Conservation (phyloP, 1,140 invertebrate species). For the Drosophila littoralis region DNA sequence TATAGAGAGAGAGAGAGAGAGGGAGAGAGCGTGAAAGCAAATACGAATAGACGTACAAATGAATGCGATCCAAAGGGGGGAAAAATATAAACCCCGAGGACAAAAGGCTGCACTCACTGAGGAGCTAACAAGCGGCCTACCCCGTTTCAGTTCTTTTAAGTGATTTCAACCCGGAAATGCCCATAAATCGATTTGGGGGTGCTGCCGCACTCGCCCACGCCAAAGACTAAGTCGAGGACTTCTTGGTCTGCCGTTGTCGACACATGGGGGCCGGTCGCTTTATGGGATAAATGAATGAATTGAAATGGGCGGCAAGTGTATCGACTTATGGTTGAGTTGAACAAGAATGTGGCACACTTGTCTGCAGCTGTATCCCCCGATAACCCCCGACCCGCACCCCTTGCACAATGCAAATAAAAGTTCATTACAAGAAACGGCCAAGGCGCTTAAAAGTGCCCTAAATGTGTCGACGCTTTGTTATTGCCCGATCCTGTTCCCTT, state of each 20-base stretch:
- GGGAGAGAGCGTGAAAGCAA: slow-evolving; percentile 6
- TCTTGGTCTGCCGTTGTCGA: slow-evolving; percentile 8
- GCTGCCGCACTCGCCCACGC: slow-evolving; percentile 3
- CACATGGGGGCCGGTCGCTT: slow-evolving; percentile 42
- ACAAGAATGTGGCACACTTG: slow-evolving; percentile 58
- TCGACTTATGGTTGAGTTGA: slow-evolving; percentile 68
- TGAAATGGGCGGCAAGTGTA: slow-evolving; percentile 79
- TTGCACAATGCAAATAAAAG: slow-evolving; percentile 77
- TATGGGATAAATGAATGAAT: slow-evolving; percentile 77
- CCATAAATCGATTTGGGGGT: slow-evolving; percentile 75
- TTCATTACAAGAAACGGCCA: slow-evolving; percentile 72
- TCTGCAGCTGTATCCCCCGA: slow-evolving; percentile 14
- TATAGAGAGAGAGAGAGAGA: background rate
- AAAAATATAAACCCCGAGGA: slow-evolving; percentile 55
- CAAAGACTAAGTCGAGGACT: slow-evolving; percentile 17
- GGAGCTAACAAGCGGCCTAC: slow-evolving; percentile 62
- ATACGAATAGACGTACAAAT: slow-evolving; percentile 21
- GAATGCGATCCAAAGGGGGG: slow-evolving; percentile 34
- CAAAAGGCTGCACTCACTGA: slow-evolving; percentile 43
- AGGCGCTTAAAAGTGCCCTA: slow-evolving; percentile 66
- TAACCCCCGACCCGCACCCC: slow-evolving; percentile 1
- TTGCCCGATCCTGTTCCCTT: slow-evolving; percentile 25
- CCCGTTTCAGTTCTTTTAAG: slow-evolving; percentile 59
- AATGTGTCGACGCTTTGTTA: slow-evolving; percentile 55
- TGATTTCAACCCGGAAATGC: slow-evolving; percentile 80